A percentile compares a stretch with the other conserved stretches of the same genome.
These are phyloP conservation scores for Syngnathus typhle DNA, from an alignment of 2,113 vertebrate genomes.

Conservation along the genomic window DNA sequence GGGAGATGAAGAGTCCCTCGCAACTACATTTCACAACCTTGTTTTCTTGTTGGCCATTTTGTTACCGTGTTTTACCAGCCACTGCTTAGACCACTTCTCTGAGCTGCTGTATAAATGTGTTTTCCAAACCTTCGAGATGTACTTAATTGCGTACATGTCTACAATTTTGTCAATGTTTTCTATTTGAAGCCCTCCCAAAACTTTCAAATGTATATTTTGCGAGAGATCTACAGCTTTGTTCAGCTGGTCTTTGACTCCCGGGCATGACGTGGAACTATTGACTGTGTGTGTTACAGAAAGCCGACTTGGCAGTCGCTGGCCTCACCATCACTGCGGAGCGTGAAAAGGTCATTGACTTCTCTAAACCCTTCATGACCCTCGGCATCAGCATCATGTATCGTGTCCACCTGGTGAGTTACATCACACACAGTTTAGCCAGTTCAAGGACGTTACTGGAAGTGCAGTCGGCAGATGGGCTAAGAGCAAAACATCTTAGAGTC, in stretches of 20 bases:
- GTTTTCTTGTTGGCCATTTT: slow-evolving; percentile 55
- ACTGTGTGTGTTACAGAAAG: slow-evolving; percentile 77
- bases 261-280: neutral
- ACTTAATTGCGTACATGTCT: neutral
- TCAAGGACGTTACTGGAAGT: neutral
- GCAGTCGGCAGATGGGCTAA: no score
- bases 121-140: neutral
- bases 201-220: neutral
- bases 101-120: neutral
- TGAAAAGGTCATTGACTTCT: slow-evolving; percentile 98
- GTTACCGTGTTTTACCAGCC: slow-evolving; percentile 33
- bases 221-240: neutral
- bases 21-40: slow-evolving; percentile 60
- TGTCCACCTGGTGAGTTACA: slow-evolving; percentile 88
- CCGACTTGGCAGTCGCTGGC: slow-evolving; percentile 89
- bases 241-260: neutral
- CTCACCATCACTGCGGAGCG: slow-evolving; percentile 94
- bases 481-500: no score
- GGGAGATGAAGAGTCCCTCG: slow-evolving; percentile 57
- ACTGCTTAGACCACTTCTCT: slow-evolving; percentile 45
- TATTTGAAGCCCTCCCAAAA: neutral
- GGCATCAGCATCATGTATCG: slow-evolving; percentile 98
- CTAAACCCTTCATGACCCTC: slow-evolving; percentile 96
- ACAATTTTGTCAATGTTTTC: neutral
- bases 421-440: neutral